These are phyloP conservation scores for Harpagifer antarcticus DNA, from an alignment of 2,797 vertebrate genomes.

Conservation along the genomic window DNA sequence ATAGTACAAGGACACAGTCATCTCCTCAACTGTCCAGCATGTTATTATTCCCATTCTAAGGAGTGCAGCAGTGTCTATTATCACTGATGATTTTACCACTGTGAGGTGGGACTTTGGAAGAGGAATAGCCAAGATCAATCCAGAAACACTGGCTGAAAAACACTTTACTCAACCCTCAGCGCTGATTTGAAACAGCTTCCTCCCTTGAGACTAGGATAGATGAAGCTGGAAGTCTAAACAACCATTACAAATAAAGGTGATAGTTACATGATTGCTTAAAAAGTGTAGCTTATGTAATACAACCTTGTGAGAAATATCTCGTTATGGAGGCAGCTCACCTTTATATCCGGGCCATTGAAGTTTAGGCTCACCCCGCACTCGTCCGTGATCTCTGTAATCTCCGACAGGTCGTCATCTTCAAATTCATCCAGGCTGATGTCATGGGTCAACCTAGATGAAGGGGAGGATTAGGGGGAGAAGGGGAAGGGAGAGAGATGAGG, in stretches of 20 bases:
- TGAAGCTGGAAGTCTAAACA: background rate
- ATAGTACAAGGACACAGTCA: no score
- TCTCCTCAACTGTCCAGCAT: background rate
- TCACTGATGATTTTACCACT: background rate
- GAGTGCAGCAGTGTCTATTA: background rate
- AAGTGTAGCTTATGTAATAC: background rate
- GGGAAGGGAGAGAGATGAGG: background rate
- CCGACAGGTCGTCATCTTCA: constrained; percentile 98
- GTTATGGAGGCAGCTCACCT: constrained; percentile 79
- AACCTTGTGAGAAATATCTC: background rate
- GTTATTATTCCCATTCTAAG: background rate
- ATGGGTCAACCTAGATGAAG: constrained; percentile 91
- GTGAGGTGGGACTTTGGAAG: background rate
- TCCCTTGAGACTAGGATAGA: background rate
- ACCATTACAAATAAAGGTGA: background rate
- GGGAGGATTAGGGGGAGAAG: constrained; percentile 24
- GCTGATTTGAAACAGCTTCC: background rate
- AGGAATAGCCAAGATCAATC: background rate
- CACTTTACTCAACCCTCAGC: background rate
- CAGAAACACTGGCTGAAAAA: background rate
- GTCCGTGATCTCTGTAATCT: constrained; percentile 94
- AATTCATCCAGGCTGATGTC: constrained; percentile 99
- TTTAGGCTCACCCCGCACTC: constrained; percentile 95
- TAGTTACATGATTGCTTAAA: background rate
- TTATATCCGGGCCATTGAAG: constrained; percentile 90